Conservation (phyloP, 2,888 invertebrate species). For the Acanthosepion lycidas region DNA sequence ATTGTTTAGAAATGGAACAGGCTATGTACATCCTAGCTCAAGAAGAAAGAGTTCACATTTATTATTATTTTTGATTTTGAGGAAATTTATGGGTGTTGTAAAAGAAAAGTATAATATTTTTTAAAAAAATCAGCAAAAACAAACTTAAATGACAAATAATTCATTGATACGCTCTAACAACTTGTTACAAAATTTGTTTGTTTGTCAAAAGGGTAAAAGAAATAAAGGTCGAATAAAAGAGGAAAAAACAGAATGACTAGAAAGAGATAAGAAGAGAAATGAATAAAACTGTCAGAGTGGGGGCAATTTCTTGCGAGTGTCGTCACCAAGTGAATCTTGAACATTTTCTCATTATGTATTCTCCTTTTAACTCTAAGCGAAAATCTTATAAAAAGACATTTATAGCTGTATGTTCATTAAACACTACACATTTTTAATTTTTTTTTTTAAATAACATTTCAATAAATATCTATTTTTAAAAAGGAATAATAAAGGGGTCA, state of each 20-base stretch:
- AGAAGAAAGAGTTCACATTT: neutral
- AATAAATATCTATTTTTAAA: neutral
- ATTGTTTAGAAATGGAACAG: neutral
- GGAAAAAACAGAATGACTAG: neutral
- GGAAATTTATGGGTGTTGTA: neutral
- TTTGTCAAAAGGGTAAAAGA: neutral
- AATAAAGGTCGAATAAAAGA: neutral
- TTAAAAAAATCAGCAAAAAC: neutral
- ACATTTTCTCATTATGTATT: slow-evolving; percentile 12
- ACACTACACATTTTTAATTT: neutral
- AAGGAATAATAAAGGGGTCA: neutral
- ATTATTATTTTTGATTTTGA: neutral
- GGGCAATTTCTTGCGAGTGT: neutral
- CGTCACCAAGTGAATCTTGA: neutral
- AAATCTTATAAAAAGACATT: neutral
- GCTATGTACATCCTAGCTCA: neutral
- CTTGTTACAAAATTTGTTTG: neutral
- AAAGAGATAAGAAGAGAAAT: neutral
- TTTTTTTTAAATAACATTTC: neutral
- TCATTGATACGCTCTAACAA: neutral
- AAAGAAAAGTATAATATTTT: neutral
- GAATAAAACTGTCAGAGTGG: neutral
- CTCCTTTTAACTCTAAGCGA: neutral
- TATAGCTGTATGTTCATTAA: neutral
- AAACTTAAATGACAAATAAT: neutral